Conservation (phyloP, 2,797 vertebrate genomes). For the Australoheros facetus region DNA sequence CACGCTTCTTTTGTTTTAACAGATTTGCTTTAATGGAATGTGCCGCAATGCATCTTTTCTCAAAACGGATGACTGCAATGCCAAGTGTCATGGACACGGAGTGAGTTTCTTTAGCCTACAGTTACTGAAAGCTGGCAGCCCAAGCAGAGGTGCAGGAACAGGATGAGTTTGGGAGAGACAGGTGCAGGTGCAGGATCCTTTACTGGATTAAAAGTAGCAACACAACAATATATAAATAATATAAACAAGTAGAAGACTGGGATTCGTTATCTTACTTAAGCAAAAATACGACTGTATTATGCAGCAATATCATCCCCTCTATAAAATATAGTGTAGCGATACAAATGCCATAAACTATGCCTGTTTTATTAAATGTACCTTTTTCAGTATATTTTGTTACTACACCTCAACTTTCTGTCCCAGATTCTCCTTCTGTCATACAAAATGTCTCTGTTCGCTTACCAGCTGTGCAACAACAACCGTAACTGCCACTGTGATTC, state of each 20-base stretch:
- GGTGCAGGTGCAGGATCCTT: constrained; percentile 11
- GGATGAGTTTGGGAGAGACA: too few relatives aligned
- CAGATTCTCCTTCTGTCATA: constrained; percentile 1
- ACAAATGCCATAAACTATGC: background rate
- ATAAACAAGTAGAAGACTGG: background rate
- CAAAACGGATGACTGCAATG: constrained; percentile 85
- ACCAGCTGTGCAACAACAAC: constrained; percentile 85
- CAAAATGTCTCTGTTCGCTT: constrained; percentile 8
- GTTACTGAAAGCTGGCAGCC: constrained; percentile 15
- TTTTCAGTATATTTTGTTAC: background rate
- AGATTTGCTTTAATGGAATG: constrained; percentile 96
- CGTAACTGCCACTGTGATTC: constrained; percentile 92
- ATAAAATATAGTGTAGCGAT: background rate
- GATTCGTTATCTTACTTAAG: background rate
- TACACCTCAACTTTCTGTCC: background rate
- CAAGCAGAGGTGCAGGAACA: constrained; percentile 9
- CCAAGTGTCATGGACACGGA: constrained; percentile 90
- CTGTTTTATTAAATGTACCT: background rate
- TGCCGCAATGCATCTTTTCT: constrained; percentile 94
- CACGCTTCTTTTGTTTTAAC: constrained; percentile 24
- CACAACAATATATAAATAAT: background rate
- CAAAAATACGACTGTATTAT: background rate
- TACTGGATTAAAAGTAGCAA: constrained; percentile 35
- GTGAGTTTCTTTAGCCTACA: constrained; percentile 75
- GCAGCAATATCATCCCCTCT: background rate